Evolutionary conservation across 2,888 invertebrate species (phyloP).

Genomic region (Tenthredo scrophulariae): DNA sequence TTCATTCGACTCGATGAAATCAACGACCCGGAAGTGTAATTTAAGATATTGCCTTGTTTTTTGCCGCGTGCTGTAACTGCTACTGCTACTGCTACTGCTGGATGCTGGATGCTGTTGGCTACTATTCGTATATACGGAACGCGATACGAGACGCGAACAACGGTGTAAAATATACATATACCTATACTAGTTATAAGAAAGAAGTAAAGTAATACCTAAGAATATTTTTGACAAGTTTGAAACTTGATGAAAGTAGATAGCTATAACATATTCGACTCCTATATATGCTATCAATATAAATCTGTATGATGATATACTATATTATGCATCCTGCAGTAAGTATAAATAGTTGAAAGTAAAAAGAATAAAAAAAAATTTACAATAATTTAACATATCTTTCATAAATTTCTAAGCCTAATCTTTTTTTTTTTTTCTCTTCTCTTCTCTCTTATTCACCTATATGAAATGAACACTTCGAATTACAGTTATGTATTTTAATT

Average conservation of each 20-base stretch:
- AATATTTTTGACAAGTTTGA: neutral
- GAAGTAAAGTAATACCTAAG: neutral
- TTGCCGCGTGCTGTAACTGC: slow-evolving; percentile 34
- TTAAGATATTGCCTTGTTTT: slow-evolving; percentile 61
- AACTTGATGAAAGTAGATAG: neutral
- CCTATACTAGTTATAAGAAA: neutral
- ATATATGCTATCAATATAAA: too few relatives aligned
- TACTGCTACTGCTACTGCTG: neutral
- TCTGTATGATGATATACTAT: too few relatives aligned
- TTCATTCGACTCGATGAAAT: slow-evolving; percentile 42
- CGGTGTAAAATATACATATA: neutral
- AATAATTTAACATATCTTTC: too few relatives aligned
- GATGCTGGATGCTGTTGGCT: too few relatives aligned
- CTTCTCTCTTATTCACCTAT: too few relatives aligned
- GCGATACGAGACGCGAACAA: neutral
- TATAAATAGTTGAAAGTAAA: too few relatives aligned
- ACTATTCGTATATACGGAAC: neutral
- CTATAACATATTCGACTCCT: neutral
- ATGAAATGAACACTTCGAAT: too few relatives aligned
- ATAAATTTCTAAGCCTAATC: too few relatives aligned
- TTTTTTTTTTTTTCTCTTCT: too few relatives aligned
- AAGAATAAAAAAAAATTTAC: too few relatives aligned
- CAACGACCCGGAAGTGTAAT: slow-evolving; percentile 57
- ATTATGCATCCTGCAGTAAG: too few relatives aligned
- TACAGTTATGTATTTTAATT: too few relatives aligned